These are phyloP conservation scores for Diplogasteroides magnus DNA, from an alignment of 1,140 invertebrate genomes.

Conservation along the genomic window DNA sequence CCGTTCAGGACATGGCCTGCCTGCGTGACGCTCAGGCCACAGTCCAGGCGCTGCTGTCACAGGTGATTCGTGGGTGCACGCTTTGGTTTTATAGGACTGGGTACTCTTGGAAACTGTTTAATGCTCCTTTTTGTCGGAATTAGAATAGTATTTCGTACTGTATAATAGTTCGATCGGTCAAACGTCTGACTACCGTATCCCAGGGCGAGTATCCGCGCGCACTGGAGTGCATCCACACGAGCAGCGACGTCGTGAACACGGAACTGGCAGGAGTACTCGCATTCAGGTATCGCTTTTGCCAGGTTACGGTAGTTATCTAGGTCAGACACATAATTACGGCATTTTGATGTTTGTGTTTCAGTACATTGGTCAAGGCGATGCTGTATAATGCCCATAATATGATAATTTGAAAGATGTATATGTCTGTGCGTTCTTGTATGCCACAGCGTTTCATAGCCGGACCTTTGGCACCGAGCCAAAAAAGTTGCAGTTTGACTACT, in stretches of 20 bases:
- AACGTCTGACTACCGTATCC: too few relatives aligned
- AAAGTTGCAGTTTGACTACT: too few relatives aligned
- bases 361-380: background rate
- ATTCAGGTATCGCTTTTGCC: slow-evolving; percentile 65
- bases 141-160: background rate
- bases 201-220: slow-evolving; percentile 95
- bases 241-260: slow-evolving; percentile 83
- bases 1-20: slow-evolving; percentile 44
- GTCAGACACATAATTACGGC: too few relatives aligned
- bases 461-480: too few relatives aligned
- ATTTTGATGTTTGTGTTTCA: background rate
- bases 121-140: background rate
- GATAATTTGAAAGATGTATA: too few relatives aligned
- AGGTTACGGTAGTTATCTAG: too few relatives aligned
- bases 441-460: too few relatives aligned
- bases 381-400: too few relatives aligned
- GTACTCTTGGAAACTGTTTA: too few relatives aligned
- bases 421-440: too few relatives aligned
- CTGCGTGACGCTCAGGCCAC: slow-evolving; percentile 96
- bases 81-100: background rate
- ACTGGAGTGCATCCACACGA: slow-evolving; percentile 88
- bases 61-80: background rate
- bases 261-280: slow-evolving; percentile 84
- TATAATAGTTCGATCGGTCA: too few relatives aligned
- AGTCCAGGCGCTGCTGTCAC: slow-evolving; percentile 82